These are phyloP conservation scores for Engystomops pustulosus DNA, from an alignment of 2,113 vertebrate genomes.

Conservation along the genomic window DNA sequence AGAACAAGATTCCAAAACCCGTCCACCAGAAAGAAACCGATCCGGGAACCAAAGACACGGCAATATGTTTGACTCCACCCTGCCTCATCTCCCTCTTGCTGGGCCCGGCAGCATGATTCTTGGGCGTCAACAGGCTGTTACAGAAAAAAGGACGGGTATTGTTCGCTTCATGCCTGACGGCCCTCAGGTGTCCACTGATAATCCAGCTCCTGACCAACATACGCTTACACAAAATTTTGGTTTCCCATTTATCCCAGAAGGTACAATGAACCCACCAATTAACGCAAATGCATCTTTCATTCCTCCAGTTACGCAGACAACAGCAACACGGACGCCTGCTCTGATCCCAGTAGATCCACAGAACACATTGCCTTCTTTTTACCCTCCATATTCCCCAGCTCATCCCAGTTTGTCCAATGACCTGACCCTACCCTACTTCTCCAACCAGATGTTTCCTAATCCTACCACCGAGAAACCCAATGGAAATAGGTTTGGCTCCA, in stretches of 20 bases:
- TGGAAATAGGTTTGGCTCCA: conserved; percentile 93
- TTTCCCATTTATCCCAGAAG: conserved; percentile 92
- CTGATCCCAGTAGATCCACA: conserved; percentile 94
- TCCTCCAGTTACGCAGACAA: conserved; percentile 90
- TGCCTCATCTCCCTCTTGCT: conserved; percentile 85
- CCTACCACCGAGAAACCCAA: conserved; percentile 89
- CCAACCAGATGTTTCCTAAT: conserved; percentile 98
- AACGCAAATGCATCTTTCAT: conserved; percentile 94
- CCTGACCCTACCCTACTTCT: conserved; percentile 94
- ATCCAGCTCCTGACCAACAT: conserved; percentile 87
- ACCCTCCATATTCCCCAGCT: conserved; percentile 95
- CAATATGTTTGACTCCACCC: conserved; percentile 89
- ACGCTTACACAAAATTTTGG: conserved; percentile 91
- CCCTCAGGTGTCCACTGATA: conserved; percentile 86
- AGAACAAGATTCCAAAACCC: conserved; percentile 80
- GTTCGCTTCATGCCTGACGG: conserved; percentile 93
- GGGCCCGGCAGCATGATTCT: conserved; percentile 86
- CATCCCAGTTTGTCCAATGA: conserved; percentile 95
- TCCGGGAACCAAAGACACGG: conserved; percentile 84
- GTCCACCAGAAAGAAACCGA: conserved; percentile 85
- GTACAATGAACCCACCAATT: conserved; percentile 93
- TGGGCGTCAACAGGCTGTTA: conserved; percentile 81
- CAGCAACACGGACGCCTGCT: conserved; percentile 86
- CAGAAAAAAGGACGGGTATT: conserved; percentile 90
- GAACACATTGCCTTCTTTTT: conserved; percentile 93